These are phyloP conservation scores for Caenorhabditis zanzibari DNA, from an alignment of 2,888 invertebrate genomes.

Conservation along the genomic window DNA sequence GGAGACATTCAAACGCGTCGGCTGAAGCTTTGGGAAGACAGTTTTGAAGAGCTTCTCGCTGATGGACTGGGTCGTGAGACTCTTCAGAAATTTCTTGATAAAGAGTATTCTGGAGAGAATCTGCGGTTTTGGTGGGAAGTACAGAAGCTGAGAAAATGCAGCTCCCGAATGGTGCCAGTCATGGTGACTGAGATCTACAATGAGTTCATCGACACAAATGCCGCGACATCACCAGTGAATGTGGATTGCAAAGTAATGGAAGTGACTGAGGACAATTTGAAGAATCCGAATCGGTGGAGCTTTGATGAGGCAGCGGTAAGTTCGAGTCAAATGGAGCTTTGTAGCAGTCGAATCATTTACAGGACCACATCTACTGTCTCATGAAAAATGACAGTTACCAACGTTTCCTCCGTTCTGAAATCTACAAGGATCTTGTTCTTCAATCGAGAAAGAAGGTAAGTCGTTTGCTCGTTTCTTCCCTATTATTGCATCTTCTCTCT, in stretches of 20 bases:
- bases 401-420: slow-evolving; percentile 96
- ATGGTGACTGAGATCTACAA: slow-evolving; percentile 88
- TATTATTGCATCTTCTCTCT: slow-evolving; percentile 26
- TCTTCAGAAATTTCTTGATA: slow-evolving; percentile 95
- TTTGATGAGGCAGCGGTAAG: slow-evolving; percentile 97
- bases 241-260: slow-evolving; percentile 95
- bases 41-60: slow-evolving; percentile 92
- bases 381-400: slow-evolving; percentile 99
- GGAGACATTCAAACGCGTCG: slow-evolving; percentile 94
- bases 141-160: slow-evolving; percentile 93
- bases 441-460: slow-evolving; percentile 78
- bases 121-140: slow-evolving; percentile 88
- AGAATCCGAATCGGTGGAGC: slow-evolving; percentile 92
- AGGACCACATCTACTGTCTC: slow-evolving; percentile 98
- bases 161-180: slow-evolving; percentile 90
- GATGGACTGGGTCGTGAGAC: slow-evolving; percentile 97
- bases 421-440: slow-evolving; percentile 87
- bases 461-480: slow-evolving; percentile 13
- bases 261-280: slow-evolving; percentile 90
- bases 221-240: slow-evolving; percentile 97
- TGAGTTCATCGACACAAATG: slow-evolving; percentile 95
- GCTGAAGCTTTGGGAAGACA: slow-evolving; percentile 97
- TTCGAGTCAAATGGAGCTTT: not conserved
- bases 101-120: slow-evolving; percentile 99
- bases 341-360: slow-evolving; percentile 74